Evolutionary conservation across 2,797 vertebrate species (phyloP), one percentile per base, ranked within the genome.

Genomic region (Mormyrops boulengeri): DNA sequence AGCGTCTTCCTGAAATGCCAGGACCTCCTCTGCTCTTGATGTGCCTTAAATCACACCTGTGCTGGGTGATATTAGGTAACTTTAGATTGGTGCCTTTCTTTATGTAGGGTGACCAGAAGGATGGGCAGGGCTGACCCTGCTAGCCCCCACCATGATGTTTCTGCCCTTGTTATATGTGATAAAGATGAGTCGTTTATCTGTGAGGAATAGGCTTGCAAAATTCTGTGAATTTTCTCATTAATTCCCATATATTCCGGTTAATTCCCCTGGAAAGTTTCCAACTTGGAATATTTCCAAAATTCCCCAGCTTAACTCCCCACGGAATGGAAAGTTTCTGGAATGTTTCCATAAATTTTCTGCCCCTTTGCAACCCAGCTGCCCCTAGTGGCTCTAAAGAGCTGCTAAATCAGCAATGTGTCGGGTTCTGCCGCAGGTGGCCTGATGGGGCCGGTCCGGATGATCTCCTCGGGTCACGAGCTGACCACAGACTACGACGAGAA

Each of bases 401-500:
- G 26, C 50, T 38, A 12, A 69, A 69, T 12, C 3, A 4, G 26
- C 26, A 17, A 22, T 12, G 22, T 38, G 14, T 26, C 38, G 77
- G 92, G 30, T 91, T 47, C 77, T 92, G 91, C 88, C 93, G 73
- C 93, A 98, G 98, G 98, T 66, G 98, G 98, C 90, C 94, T 99
- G 89, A 99, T 99, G 98, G 98, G 98, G 91, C 98, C 98, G 0
- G 98, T 99, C 55, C 95, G 98, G 90, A 99, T 99, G 98, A 99
- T 99, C 94, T 99, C 98, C 77, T 99, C 98, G 7, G 98, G 98
- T 60, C 98, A 99, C 38, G 98, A 99, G 50, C 96, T 99, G 91
- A 99, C 98, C 91, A 99, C 98, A 0, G 98, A 99, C 94, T 99
- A 99, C 17, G 98, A 99, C 92, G 98, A 99, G 94, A 99, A 99